Conservation (phyloP, 2,888 invertebrate species). For the Cremastinae sp. region DNA sequence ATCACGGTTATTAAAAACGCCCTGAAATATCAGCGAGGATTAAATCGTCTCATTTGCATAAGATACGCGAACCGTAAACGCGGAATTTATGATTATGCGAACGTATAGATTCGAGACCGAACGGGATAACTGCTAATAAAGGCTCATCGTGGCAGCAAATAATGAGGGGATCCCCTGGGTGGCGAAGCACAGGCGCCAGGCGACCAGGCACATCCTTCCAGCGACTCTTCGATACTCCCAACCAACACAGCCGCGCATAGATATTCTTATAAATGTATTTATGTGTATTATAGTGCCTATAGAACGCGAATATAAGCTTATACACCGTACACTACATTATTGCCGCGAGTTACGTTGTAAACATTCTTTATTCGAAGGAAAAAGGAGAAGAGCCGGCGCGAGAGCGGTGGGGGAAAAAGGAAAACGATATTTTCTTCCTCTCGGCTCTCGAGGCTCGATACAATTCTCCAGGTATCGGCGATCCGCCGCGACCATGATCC, state of each 20-base stretch:
- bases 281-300: slow-evolving; percentile 49
- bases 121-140: slow-evolving; percentile 79
- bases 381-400: neutral
- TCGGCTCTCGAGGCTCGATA: slow-evolving; percentile 59
- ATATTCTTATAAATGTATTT: slow-evolving; percentile 21
- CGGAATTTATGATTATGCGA: slow-evolving; percentile 78
- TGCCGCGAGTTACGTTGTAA: slow-evolving; percentile 74
- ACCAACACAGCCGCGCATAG: slow-evolving; percentile 10
- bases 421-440: slow-evolving; percentile 42
- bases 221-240: slow-evolving; percentile 52
- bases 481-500: slow-evolving; percentile 34
- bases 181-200: slow-evolving; percentile 76
- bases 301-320: slow-evolving; percentile 68
- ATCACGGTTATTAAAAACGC: slow-evolving; percentile 76
- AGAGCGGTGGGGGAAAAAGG: slow-evolving; percentile 13
- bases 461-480: slow-evolving; percentile 55
- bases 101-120: slow-evolving; percentile 79
- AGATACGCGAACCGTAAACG: slow-evolving; percentile 78
- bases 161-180: slow-evolving; percentile 78
- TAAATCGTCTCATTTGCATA: slow-evolving; percentile 80
- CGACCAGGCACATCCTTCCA: slow-evolving; percentile 71
- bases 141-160: slow-evolving; percentile 77
- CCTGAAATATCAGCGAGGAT: slow-evolving; percentile 76
- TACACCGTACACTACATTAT: slow-evolving; percentile 75
- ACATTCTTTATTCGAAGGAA: slow-evolving; percentile 70